A percentile compares a stretch with the other conserved stretches of the same genome.
Evolutionary conservation across 2,888 invertebrate genomes (phyloP).

Genomic region (Bombyx huttoni): DNA sequence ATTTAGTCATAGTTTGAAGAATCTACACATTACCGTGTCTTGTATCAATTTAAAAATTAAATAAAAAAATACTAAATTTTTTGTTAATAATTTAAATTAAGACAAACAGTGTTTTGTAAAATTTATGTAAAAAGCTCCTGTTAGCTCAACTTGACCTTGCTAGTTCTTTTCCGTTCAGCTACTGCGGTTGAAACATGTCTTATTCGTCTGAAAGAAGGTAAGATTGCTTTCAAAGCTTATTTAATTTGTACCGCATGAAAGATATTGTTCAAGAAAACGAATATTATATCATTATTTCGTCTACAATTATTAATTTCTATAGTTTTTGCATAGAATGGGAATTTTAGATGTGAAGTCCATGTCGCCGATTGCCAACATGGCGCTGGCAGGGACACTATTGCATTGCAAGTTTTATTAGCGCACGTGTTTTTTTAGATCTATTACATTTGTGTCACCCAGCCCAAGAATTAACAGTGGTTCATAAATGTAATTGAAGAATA

Average conservation of each 20-base stretch:
- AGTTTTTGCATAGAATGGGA: slow-evolving; percentile 20
- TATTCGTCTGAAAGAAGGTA: slow-evolving; percentile 86
- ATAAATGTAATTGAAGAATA: too few relatives aligned
- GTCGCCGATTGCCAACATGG: slow-evolving; percentile 72
- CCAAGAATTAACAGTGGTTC: too few relatives aligned
- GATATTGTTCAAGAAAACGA: slow-evolving; percentile 13
- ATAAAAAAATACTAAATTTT: slow-evolving; percentile 31
- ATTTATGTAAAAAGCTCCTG: slow-evolving; percentile 43
- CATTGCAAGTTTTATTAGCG: slow-evolving; percentile 40
- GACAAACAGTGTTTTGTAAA: slow-evolving; percentile 11
- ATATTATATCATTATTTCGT: slow-evolving; percentile 7
- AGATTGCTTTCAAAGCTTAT: slow-evolving; percentile 60
- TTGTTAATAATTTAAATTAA: slow-evolving; percentile 7
- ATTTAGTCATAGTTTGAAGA: slow-evolving; percentile 23
- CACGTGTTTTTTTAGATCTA: slow-evolving; percentile 47
- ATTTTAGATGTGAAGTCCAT: slow-evolving; percentile 36
- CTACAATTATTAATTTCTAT: slow-evolving; percentile 7
- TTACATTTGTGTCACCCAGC: too few relatives aligned
- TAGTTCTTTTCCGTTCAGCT: slow-evolving; percentile 81
- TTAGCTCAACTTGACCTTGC: slow-evolving; percentile 72
- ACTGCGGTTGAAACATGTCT: slow-evolving; percentile 87
- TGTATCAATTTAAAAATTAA: slow-evolving; percentile 26
- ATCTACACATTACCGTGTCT: neutral
- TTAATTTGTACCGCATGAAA: slow-evolving; percentile 25
- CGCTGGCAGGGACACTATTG: slow-evolving; percentile 56